Evolutionary conservation across 2,888 invertebrate species (phyloP), one percentile per base, ranked within the genome.

Genomic region (Dolichopus griseipennis): DNA sequence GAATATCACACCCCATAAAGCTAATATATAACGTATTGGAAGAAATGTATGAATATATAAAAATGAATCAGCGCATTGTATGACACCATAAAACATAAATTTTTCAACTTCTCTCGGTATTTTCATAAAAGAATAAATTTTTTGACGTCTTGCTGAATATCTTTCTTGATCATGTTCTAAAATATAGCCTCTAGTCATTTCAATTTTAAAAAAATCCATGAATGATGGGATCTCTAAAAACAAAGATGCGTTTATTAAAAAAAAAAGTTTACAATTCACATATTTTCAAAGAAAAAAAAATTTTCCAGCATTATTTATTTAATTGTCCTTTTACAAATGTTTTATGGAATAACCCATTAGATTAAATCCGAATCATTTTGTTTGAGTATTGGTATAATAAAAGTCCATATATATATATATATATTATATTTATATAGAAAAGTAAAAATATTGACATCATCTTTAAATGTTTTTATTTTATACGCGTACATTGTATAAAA

Each of bases 11-110:
- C 90, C 90, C 88, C 93, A 91, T 68, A 93, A 82, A 65, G 95
- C 95, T 81, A 97, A 85, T 52, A 93, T 77, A 79, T 97, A 95
- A 73, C 99, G 85, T 71, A 99, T 83, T 18, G 99, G 99, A 74
- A 99, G 85, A 84, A 98, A 97, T 68, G 99, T 98, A 81, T 97
- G 97, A 68, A 98, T 91, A 84, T 95, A 98, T 67, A 98, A 85
- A 82, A 99, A 95, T 22, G 97, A 97, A 83, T 99, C 99, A 37
- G 94, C 90, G 83, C 98, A 98, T 82, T 94, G 94, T 82, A 96
- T 90, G 76, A 95, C 93, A 43, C 96, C 97, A 83, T 95, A 97
- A 1, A 87, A 86, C 90, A 97, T 92, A 76, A 96, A 96, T 75
- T 93, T 91, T 77, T 95, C 95, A 61, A 94, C 85, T 82, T 97